These are phyloP conservation scores for Asbolus verrucosus DNA, from an alignment of 1,140 invertebrate genomes.

Conservation along the genomic window DNA sequence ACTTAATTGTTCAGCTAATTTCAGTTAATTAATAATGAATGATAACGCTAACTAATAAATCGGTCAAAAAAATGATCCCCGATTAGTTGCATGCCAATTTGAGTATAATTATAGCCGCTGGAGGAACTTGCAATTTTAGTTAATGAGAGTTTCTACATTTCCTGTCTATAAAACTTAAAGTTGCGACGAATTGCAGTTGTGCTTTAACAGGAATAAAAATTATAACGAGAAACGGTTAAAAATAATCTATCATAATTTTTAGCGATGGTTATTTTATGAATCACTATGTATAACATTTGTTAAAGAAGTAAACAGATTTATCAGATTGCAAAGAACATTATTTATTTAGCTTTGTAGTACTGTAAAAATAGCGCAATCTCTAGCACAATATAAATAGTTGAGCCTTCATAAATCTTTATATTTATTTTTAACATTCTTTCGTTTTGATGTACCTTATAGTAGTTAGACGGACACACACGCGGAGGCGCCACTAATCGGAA, in stretches of 20 bases:
- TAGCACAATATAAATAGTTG: slow-evolving; percentile 29
- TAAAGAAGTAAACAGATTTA: neutral
- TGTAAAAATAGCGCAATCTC: slow-evolving; percentile 3
- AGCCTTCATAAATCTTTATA: slow-evolving; percentile 8
- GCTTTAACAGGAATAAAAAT: too few relatives aligned
- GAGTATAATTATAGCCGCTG: too few relatives aligned
- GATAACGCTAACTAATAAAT: too few relatives aligned
- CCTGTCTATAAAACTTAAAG: neutral
- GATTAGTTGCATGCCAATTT: too few relatives aligned
- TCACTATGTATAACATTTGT: neutral
- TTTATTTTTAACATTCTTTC: slow-evolving; percentile 23
- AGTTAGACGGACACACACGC: neutral
- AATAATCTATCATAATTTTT: too few relatives aligned
- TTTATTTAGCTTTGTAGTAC: neutral
- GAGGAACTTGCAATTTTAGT: too few relatives aligned
- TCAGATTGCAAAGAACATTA: neutral
- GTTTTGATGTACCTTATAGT: neutral
- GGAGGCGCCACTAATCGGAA: slow-evolving; percentile 10
- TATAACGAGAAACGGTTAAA: too few relatives aligned
- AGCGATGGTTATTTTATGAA: neutral
- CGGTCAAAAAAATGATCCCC: too few relatives aligned
- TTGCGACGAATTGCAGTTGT: neutral
- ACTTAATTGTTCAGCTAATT: too few relatives aligned
- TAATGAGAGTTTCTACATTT: neutral
- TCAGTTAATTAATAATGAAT: too few relatives aligned